Evolutionary conservation across 2,113 vertebrate species (phyloP).

Genomic region (Cyprinodon tularosa): DNA sequence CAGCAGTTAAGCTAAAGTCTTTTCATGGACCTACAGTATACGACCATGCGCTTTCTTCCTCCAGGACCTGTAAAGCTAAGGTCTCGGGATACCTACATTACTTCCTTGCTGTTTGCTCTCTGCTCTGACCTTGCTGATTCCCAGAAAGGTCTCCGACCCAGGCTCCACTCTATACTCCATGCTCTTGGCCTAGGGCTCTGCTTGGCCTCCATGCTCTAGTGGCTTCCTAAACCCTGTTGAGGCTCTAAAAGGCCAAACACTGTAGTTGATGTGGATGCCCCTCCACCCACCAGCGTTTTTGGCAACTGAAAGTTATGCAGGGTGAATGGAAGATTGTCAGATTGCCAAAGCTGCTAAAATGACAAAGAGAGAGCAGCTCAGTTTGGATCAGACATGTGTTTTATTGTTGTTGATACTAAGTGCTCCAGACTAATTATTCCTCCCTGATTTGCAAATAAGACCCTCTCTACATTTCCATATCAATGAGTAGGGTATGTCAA

Average conservation of each 20-base stretch:
- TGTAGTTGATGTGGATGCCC: slow-evolving; percentile 67
- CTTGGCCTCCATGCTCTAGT: slow-evolving; percentile 72
- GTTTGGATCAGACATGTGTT: slow-evolving; percentile 73
- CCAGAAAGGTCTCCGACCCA: slow-evolving; percentile 62
- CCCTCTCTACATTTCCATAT: slow-evolving; percentile 76
- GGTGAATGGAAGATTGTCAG: slow-evolving; percentile 49
- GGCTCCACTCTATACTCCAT: slow-evolving; percentile 57
- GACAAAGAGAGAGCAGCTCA: slow-evolving; percentile 76
- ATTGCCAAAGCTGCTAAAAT: slow-evolving; percentile 79
- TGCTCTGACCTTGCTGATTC: slow-evolving; percentile 65
- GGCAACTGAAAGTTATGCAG: slow-evolving; percentile 21
- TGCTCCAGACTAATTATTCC: slow-evolving; percentile 82
- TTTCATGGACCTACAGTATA: slow-evolving; percentile 24
- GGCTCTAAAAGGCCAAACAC: slow-evolving; percentile 73
- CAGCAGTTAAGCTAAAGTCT: slow-evolving; percentile 29
- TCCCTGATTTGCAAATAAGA: slow-evolving; percentile 81
- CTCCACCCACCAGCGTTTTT: slow-evolving; percentile 67
- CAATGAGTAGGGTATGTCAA: slow-evolving; percentile 75
- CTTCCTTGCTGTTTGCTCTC: slow-evolving; percentile 60
- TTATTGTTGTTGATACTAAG: slow-evolving; percentile 82
- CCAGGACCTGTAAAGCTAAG: slow-evolving; percentile 63
- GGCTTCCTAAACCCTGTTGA: slow-evolving; percentile 69
- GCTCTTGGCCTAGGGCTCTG: slow-evolving; percentile 73
- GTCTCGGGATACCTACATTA: slow-evolving; percentile 57
- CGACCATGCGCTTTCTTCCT: slow-evolving; percentile 58